A percentile compares a stretch with the other conserved stretches of the same genome.
These are phyloP conservation scores for Vespertilio murinus DNA, from an alignment of 2,797 vertebrate species.

Conservation along the genomic window DNA sequence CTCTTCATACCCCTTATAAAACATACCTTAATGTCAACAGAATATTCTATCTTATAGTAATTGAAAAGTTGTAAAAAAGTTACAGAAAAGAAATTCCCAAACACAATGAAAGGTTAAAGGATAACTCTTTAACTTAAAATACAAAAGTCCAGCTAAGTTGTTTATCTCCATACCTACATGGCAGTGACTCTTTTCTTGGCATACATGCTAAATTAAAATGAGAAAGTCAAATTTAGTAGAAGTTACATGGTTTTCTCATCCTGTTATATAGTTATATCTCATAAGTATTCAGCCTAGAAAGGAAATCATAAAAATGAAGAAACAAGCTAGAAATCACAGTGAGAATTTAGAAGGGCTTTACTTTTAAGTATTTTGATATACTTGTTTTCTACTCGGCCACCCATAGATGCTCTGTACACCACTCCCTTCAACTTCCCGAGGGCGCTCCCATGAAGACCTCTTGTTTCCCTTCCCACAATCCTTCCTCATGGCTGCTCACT, in stretches of 20 bases:
- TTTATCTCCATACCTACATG: not conserved
- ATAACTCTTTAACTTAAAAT: constrained; percentile 29
- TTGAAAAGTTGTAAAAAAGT: constrained; percentile 21
- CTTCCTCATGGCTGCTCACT: constrained; percentile 54
- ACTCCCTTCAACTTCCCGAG: constrained; percentile 40
- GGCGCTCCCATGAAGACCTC: constrained; percentile 31
- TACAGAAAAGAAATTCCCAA: constrained; percentile 42
- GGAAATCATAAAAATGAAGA: constrained; percentile 48
- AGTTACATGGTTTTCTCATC: constrained; percentile 24
- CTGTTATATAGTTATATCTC: constrained; percentile 29
- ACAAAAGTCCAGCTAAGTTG: not conserved
- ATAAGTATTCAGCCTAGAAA: constrained; percentile 43
- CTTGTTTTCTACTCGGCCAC: constrained; percentile 24
- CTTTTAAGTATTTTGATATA: constrained; percentile 38
- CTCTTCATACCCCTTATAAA: not conserved
- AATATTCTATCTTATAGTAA: constrained; percentile 30
- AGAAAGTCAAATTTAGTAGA: constrained; percentile 43
- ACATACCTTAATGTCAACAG: not conserved
- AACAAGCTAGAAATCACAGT: constrained; percentile 57
- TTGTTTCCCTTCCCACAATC: constrained; percentile 47
- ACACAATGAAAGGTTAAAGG: constrained; percentile 19
- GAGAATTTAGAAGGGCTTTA: constrained; percentile 59
- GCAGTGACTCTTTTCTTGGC: not conserved
- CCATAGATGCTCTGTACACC: not conserved
- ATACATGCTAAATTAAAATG: constrained; percentile 58